phyloP scores from a whole-genome alignment of 2,113 vertebrate species.

The Bolborhynchus lineola region DNA sequence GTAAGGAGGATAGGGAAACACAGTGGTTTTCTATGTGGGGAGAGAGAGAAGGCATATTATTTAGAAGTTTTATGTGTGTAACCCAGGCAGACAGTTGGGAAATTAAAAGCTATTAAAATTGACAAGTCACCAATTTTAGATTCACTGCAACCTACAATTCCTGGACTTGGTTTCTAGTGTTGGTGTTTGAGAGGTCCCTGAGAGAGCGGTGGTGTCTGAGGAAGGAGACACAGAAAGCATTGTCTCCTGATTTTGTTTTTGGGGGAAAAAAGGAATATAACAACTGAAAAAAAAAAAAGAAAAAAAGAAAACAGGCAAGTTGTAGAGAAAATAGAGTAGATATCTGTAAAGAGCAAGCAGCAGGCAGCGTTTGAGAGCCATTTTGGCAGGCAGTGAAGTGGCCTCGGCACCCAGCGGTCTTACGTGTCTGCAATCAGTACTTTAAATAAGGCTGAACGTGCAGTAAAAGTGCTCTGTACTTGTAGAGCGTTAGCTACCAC shows the following conservation, averaged over 20 bases:
- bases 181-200: constrained; percentile 26
- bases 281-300: background rate
- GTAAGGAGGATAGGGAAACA: background rate
- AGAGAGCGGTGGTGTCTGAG: background rate
- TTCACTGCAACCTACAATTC: constrained; percentile 38
- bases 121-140: constrained; percentile 52
- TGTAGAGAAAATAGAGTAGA: background rate
- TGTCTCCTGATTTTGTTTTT: background rate
- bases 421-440: background rate
- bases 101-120: constrained; percentile 54
- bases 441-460: background rate
- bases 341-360: background rate
- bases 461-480: background rate
- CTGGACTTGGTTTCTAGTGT: constrained; percentile 9
- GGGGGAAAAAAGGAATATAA: background rate
- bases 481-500: background rate
- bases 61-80: constrained; percentile 43
- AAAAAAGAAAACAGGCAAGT: background rate
- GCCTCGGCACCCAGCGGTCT: background rate
- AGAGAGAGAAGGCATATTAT: constrained; percentile 30
- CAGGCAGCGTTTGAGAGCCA: background rate
- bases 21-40: background rate
- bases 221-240: background rate
- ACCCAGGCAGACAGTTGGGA: constrained; percentile 57
- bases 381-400: background rate